Evolutionary conservation across 1,140 invertebrate species (phyloP).

Genomic region (Achatina immaculata): DNA sequence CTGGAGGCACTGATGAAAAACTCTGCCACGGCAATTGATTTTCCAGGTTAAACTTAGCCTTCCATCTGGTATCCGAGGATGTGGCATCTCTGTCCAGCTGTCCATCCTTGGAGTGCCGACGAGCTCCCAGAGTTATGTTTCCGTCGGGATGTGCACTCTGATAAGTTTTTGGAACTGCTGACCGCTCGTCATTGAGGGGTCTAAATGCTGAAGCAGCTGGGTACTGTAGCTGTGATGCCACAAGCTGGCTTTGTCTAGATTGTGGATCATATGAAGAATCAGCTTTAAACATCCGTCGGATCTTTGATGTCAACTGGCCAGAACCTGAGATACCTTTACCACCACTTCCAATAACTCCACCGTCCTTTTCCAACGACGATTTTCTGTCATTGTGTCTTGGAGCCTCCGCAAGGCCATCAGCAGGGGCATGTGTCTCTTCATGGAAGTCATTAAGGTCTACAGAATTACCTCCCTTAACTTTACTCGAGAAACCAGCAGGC

Average conservation of each 20-base stretch:
- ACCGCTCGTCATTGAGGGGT: neutral
- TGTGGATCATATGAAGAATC: neutral
- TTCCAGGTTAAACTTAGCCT: neutral
- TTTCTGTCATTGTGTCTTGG: neutral
- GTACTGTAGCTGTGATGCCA: neutral
- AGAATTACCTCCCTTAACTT: neutral
- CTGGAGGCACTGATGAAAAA: neutral
- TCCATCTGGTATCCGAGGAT: neutral
- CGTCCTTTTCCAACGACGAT: neutral
- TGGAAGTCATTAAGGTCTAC: neutral
- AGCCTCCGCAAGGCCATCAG: neutral
- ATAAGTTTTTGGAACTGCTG: neutral
- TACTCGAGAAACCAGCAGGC: neutral
- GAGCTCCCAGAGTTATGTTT: neutral
- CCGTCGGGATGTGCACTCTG: neutral
- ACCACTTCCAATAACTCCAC: neutral
- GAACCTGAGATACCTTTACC: neutral
- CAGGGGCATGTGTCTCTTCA: neutral
- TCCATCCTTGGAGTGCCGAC: neutral
- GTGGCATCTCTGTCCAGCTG: neutral
- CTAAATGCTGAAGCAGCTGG: neutral
- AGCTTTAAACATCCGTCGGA: neutral
- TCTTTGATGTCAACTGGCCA: neutral
- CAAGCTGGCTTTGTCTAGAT: neutral
- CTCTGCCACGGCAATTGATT: neutral